Conservation (phyloP, 2,888 invertebrate genomes). For the Papilio demoleus region DNA sequence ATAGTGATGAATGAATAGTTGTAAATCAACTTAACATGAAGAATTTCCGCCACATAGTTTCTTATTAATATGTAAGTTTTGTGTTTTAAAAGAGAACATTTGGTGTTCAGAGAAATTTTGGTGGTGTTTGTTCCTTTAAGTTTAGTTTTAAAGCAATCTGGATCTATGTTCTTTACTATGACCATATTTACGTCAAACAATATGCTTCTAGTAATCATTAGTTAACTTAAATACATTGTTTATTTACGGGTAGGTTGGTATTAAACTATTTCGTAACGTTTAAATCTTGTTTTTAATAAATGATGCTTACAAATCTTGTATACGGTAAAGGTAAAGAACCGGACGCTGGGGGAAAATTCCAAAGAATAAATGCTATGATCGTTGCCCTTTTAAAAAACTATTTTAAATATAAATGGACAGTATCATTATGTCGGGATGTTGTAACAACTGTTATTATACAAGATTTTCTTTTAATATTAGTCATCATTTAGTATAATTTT, state of each 20-base stretch:
- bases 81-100: no score
- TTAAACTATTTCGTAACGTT: background rate
- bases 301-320: no score
- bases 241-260: no score
- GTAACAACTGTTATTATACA: background rate
- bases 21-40: background rate
- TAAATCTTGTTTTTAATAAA: background rate
- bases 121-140: background rate
- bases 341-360: slow-evolving; percentile 24
- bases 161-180: no score
- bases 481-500: background rate
- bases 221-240: no score
- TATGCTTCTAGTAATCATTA: no score
- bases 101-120: no score
- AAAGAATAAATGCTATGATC: background rate
- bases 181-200: no score
- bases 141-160: no score
- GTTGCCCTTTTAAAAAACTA: background rate
- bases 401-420: background rate
- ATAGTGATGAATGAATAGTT: slow-evolving; percentile 19
- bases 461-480: background rate
- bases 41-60: background rate
- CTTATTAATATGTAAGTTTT: background rate
- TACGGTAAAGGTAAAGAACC: slow-evolving; percentile 24
- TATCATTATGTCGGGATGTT: background rate